Conservation (phyloP, 2,113 vertebrate genomes). For the Cyprinus carpio region DNA sequence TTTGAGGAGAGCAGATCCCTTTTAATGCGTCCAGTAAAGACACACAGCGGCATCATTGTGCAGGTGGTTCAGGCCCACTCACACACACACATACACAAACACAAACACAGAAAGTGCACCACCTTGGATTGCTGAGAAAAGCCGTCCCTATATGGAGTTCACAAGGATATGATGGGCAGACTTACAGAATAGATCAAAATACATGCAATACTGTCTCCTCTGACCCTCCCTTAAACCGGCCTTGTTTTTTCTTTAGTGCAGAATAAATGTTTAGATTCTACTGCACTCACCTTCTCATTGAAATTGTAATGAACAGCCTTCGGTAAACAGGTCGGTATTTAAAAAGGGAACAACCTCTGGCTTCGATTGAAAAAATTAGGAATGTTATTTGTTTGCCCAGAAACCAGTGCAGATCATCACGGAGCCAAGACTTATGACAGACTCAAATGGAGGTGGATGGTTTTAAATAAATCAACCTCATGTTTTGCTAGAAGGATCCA, state of each 20-base stretch:
- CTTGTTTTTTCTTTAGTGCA: conserved; percentile 53
- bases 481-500: conserved; percentile 72
- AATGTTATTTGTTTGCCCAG: conserved; percentile 71
- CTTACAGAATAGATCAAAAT: conserved; percentile 60
- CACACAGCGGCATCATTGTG: conserved; percentile 59
- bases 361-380: conserved; percentile 50
- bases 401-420: conserved; percentile 49
- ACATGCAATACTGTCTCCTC: conserved; percentile 61
- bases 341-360: conserved; percentile 58
- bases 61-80: conserved; percentile 56
- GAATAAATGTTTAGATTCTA: conserved; percentile 72
- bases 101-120: not conserved
- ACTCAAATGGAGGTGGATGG: conserved; percentile 61
- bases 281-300: conserved; percentile 59
- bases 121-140: conserved; percentile 6
- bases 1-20: conserved; percentile 10
- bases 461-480: conserved; percentile 73
- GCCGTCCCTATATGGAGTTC: conserved; percentile 7
- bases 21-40: conserved; percentile 27
- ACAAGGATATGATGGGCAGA: not conserved
- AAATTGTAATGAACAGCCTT: conserved; percentile 66
- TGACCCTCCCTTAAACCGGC: conserved; percentile 46
- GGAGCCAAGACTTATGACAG: conserved; percentile 49
- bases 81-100: not conserved
- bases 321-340: conserved; percentile 61